These are phyloP conservation scores for Micromesistius poutassou DNA, from an alignment of 2,797 vertebrate genomes.

Conservation along the genomic window DNA sequence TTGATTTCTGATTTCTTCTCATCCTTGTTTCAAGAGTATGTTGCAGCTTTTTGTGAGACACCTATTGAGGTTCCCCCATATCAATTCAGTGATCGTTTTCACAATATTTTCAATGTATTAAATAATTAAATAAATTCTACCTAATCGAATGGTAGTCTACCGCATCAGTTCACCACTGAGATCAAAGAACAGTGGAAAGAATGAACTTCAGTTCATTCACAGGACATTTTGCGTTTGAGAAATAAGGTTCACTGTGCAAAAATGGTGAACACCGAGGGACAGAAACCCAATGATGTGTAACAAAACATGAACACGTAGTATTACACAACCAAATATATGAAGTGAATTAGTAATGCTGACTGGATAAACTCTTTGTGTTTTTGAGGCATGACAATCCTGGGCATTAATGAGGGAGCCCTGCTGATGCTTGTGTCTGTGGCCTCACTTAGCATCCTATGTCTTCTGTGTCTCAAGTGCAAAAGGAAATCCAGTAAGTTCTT, in stretches of 20 bases:
- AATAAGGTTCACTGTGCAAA: neutral
- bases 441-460: neutral
- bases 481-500: neutral
- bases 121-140: neutral
- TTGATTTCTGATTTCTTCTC: neutral
- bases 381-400: neutral
- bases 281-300: neutral
- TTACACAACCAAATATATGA: neutral
- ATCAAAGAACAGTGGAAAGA: neutral
- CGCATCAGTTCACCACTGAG: neutral
- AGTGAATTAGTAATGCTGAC: neutral
- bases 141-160: neutral
- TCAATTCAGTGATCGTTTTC: neutral
- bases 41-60: neutral
- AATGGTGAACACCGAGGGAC: neutral
- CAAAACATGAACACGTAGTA: neutral
- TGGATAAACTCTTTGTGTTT: neutral
- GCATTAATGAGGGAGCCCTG: neutral
- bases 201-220: neutral
- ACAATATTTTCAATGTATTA: neutral
- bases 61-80: neutral
- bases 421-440: neutral
- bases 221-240: neutral
- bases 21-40: neutral
- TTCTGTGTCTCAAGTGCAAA: constrained; percentile 1